Conservation (phyloP, 1,140 invertebrate genomes). For the Gryon sp. region DNA sequence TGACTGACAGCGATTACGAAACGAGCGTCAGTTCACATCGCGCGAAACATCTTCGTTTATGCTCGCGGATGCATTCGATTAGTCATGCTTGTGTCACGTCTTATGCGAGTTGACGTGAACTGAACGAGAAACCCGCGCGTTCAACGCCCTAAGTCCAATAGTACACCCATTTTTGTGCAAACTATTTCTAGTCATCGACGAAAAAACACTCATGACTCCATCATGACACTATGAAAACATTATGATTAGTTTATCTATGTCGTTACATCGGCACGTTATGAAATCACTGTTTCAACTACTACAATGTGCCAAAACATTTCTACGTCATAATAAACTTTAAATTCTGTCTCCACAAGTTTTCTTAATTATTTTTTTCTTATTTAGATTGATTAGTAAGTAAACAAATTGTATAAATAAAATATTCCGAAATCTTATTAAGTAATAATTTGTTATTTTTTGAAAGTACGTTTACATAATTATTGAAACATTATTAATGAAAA, state of each 20-base stretch:
- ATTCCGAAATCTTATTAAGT: too few species aligned
- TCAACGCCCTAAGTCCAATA: conserved; percentile 61
- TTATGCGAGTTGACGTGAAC: conserved; percentile 35
- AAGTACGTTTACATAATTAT: too few species aligned
- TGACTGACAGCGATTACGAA: conserved; percentile 33
- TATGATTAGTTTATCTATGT: not conserved
- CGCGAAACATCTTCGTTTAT: conserved; percentile 46
- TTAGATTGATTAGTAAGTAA: too few species aligned
- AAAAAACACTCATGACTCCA: conserved; percentile 6
- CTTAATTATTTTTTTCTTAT: too few species aligned
- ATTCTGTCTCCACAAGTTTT: too few species aligned
- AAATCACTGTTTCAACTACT: conserved; percentile 4
- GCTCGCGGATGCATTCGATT: conserved; percentile 44
- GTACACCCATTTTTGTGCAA: conserved; percentile 33
- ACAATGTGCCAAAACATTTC: not conserved
- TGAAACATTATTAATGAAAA: too few species aligned
- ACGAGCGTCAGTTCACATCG: conserved; percentile 13
- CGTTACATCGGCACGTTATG: not conserved
- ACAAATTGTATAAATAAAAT: too few species aligned
- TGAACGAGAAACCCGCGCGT: conserved; percentile 20
- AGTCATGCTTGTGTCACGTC: conserved; percentile 39
- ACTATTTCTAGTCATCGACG: not conserved
- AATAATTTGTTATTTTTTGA: too few species aligned
- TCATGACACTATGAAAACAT: conserved; percentile 5
- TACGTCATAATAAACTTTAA: conserved; percentile 8